Base-by-base conservation (phyloP, 2,113 vertebrate genomes). In the Colinus virginianus region DNA sequence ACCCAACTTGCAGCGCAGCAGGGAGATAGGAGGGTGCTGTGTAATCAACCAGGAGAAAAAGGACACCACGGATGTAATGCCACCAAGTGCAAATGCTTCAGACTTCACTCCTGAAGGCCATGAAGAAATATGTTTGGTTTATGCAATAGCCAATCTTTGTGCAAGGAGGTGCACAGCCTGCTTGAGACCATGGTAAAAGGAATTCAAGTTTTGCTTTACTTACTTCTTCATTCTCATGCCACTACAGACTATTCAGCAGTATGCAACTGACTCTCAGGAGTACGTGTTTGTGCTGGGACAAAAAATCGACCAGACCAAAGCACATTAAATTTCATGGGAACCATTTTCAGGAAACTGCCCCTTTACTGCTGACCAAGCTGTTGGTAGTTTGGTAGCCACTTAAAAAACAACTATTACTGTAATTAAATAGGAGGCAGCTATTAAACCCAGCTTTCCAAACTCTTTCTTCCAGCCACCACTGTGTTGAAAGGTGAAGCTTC, bases 401-500 rank as follows among this genome's bases (percentile, higher is more conserved):
- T 43, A 22, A 22, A 79, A 74, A 62, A 61, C 19, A 49, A 36
- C 40, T n/a, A 18, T 67, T 87, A 20, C 14, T 63, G 25, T 32
- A 69, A 61, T 22, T 38, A 25, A 42, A 42, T 1, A 84, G 49
- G 5, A 64, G 55, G 26, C 48, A 81, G 70, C 16, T 67, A 25
- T 43, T 25, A 36, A 72, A 45, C 7, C 32, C 30, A 25, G 6
- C 20, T 61, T 67, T 82, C 23, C 61, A 84, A 7, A 1, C 5
- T 14, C 11, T 69, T 53, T 53, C 28, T 85, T 49, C 42, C 61
- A 79, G 45, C 32, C 40, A 74, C 2, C 0, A 62, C 53, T 84
- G 7, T 13, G 1, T 16, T 89, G 90, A 53, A 82, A 90, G 75
- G 81, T 82, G 81, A 82, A 90, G 78, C 32, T 49, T 59, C n/a